Percentiles rank a stretch among this genome's conserved stretches.
Conservation (phyloP, 2,113 vertebrate species). For the Pollimyrus isidori region DNA sequence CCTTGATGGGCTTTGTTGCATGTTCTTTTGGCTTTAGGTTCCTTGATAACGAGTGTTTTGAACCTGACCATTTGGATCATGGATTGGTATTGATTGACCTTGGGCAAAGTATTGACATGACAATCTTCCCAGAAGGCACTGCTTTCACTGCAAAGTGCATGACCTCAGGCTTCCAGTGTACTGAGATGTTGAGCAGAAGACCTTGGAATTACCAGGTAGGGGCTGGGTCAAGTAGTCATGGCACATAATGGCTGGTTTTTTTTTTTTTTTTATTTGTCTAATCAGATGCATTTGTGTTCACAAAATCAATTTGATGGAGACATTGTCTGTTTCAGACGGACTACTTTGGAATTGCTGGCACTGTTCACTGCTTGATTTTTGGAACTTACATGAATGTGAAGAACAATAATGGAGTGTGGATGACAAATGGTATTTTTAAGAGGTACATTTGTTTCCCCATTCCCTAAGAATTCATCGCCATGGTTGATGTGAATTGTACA, state of each 20-base stretch:
- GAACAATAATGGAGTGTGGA: slow-evolving; percentile 72
- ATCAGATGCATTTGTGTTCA: background rate
- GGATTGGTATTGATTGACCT: slow-evolving; percentile 83
- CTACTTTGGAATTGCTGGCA: slow-evolving; percentile 86
- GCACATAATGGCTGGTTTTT: background rate
- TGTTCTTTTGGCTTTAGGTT: slow-evolving; percentile 58
- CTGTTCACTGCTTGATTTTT: slow-evolving; percentile 83
- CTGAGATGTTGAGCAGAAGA: slow-evolving; percentile 80
- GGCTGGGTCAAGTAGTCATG: background rate
- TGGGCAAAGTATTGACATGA: slow-evolving; percentile 91
- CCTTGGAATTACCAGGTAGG: slow-evolving; percentile 91
- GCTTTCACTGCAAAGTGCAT: slow-evolving; percentile 74
- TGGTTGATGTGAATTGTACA: background rate
- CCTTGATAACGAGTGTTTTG: slow-evolving; percentile 64
- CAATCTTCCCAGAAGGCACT: slow-evolving; percentile 75
- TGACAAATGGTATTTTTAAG: slow-evolving; percentile 69
- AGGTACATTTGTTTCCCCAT: slow-evolving; percentile 54
- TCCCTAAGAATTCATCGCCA: background rate
- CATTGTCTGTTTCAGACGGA: slow-evolving; percentile 66
- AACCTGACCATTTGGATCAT: slow-evolving; percentile 64
- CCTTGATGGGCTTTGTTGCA: background rate
- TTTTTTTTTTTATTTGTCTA: background rate
- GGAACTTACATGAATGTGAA: slow-evolving; percentile 85
- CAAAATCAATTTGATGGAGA: background rate
- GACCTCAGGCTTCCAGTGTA: slow-evolving; percentile 90